Evolutionary conservation across 2,797 vertebrate species (phyloP), one percentile per base, ranked within the genome.

Genomic region (Microchirus variegatus): DNA sequence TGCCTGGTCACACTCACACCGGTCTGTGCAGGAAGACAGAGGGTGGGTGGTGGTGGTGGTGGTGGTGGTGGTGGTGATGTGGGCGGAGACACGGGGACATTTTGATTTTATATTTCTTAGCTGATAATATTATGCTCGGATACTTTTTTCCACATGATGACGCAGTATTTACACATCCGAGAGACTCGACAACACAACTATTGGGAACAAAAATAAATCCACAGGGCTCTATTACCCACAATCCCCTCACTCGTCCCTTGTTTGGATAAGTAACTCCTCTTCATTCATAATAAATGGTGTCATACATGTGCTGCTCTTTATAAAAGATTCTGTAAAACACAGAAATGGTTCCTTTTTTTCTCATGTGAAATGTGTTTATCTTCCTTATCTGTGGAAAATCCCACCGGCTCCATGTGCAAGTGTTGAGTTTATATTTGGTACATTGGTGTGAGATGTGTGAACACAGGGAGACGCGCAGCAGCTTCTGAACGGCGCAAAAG

Each of bases 1-100:
- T 91, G 88, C 90, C 69, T 92, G 67, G 82, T 87, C 86, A 80
- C 75, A 72, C 83, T 85, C 82, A 72, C 75, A 67, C 78, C 81
- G 57, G 61, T 52, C 70, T 77, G 50, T 70, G 67, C 43, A 74
- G 43, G 41, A 57, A 70, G 47, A 54, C 56, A 60, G 46, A 52
- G 58, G 69, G 49, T 53, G 77, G 67, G 68, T 50, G 45, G 72
- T n/a, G n/a, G 22, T 22, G 22, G 19, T 22, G 19, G 19, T 22
- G 5, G 3, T 22, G 22, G 22, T 22, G 22, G 22, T 22, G 48
- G 57, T 3, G 15, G 53, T 50, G 56, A 52, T 66, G 82, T 82
- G 59, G 76, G 80, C 47, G 14, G 56, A 70, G 60, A 15, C 36
- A 60, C 7, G 43, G 38, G 41, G 2, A 49, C 9, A 2, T 16